Evolutionary conservation across 2,797 vertebrate genomes (phyloP).

Genomic region (Eulemur mongoz): DNA sequence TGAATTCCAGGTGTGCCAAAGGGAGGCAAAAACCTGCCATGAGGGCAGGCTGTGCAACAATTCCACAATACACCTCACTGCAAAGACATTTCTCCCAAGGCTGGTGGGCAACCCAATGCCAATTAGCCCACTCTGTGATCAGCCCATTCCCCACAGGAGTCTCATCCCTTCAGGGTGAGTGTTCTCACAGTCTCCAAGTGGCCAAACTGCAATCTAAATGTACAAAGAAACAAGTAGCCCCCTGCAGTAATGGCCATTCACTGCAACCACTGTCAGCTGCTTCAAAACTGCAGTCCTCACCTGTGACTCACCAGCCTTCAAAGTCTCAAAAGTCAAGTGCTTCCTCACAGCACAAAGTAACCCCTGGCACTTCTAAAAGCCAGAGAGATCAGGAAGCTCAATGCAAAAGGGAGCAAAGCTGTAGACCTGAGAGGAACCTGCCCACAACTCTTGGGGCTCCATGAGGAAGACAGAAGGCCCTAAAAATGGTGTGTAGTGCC

Average conservation of each 20-base stretch:
- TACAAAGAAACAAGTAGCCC: not conserved
- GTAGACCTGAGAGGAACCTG: not conserved
- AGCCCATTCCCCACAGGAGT: too few species aligned
- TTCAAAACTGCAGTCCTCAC: not conserved
- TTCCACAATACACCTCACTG: not conserved
- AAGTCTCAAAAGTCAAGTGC: not conserved
- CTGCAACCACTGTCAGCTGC: not conserved
- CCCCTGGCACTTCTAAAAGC: not conserved
- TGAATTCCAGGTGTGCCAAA: not conserved
- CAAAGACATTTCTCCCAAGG: not conserved
- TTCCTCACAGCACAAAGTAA: not conserved
- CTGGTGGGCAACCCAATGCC: not conserved
- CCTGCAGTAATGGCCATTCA: not conserved
- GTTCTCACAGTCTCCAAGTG: not conserved
- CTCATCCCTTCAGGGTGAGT: not conserved
- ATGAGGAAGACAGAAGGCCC: not conserved
- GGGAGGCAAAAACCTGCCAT: not conserved
- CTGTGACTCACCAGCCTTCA: not conserved
- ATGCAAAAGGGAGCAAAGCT: not conserved
- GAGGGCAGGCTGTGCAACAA: not conserved
- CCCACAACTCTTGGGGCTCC: not conserved
- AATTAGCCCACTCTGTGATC: not conserved
- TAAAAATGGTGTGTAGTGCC: not conserved
- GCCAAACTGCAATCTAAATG: not conserved
- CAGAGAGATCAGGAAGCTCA: not conserved